Percentiles rank a stretch among this genome's conserved stretches.
Evolutionary conservation across 1,140 invertebrate genomes (phyloP).

Genomic region (Onthophagus taurus): DNA sequence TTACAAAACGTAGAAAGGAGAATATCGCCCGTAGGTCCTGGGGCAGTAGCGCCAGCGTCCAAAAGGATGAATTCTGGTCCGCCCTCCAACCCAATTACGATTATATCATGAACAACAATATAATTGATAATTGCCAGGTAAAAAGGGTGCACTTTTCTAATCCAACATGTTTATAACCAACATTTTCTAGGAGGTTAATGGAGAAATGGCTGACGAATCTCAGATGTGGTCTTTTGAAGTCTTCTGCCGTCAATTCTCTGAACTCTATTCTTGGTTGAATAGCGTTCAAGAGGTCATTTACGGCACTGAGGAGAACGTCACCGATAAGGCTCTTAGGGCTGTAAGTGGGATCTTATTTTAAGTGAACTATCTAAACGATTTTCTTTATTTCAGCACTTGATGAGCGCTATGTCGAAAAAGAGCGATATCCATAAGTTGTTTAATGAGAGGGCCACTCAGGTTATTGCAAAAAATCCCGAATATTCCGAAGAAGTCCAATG

Average conservation of each 20-base stretch:
- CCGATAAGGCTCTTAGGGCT: slow-evolving; percentile 56
- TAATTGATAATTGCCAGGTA: slow-evolving; percentile 75
- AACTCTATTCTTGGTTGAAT: slow-evolving; percentile 71
- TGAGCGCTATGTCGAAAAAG: slow-evolving; percentile 29
- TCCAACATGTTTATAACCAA: not conserved
- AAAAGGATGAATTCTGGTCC: slow-evolving; percentile 80
- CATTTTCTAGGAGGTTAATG: slow-evolving; percentile 62
- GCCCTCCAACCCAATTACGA: slow-evolving; percentile 80
- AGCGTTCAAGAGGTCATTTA: slow-evolving; percentile 67
- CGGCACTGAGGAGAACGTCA: slow-evolving; percentile 60
- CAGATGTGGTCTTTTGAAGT: slow-evolving; percentile 64
- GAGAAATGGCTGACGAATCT: slow-evolving; percentile 59
- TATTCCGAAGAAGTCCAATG: slow-evolving; percentile 67
- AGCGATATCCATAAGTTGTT: slow-evolving; percentile 59
- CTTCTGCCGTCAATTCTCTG: slow-evolving; percentile 68
- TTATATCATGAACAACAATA: slow-evolving; percentile 89
- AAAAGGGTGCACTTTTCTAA: not conserved
- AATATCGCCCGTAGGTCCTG: slow-evolving; percentile 32
- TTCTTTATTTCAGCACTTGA: slow-evolving; percentile 49
- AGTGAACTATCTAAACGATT: not conserved
- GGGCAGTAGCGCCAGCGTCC: slow-evolving; percentile 52
- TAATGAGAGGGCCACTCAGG: slow-evolving; percentile 68
- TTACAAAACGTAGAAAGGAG: slow-evolving; percentile 50
- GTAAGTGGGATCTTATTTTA: slow-evolving; percentile 37
- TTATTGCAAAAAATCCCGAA: slow-evolving; percentile 56